Evolutionary conservation across 2,888 invertebrate genomes (phyloP), one percentile per base, ranked within the genome.

Genomic region (Xestia ashworthii): DNA sequence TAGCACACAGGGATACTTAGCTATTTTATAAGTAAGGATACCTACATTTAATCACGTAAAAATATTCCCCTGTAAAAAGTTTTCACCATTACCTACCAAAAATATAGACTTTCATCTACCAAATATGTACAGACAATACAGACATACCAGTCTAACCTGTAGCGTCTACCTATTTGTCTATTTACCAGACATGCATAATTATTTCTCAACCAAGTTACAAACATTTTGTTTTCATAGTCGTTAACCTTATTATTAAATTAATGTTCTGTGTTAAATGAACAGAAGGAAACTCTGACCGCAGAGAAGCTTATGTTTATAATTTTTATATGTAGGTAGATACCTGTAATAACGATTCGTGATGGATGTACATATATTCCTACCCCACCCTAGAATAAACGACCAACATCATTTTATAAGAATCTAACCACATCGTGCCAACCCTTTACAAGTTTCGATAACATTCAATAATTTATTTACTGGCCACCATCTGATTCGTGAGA

Each of bases 401-500:
- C 41, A 25, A 41, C 22, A 9, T 19, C 14, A 5, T 38, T n/a
- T 1, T 22, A 53, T 44, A 22, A 44, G 0, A 22, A 53, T 32
- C 16, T 11, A 11, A n/a, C n/a, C 19, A n/a, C n/a, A 11, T 73
- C 22, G 38, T 22, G 74, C 25, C 48, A 62, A 22, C 22, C 16
- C n/a, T 11, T 22, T 32, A 50, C n/a, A 22, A n/a, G 6, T 41
- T 32, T 25, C 16, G 9, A 50, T 41, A 44, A n/a, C 16, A 41
- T 75, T 53, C 19, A 46, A 60, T 60, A 32, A 32, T 62, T 25
- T 50, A 76, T 76, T 76, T n/a, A 50, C 14, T 32, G 16, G 12
- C 4, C 19, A n/a, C 41, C 41, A 19, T 44, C 38, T 46, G 19
- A n/a, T 46, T 55, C 16, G 41, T 25, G 48, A 22, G 8, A 11